Evolutionary conservation across 2,113 vertebrate genomes (phyloP).

Genomic region (Tachycineta bicolor): DNA sequence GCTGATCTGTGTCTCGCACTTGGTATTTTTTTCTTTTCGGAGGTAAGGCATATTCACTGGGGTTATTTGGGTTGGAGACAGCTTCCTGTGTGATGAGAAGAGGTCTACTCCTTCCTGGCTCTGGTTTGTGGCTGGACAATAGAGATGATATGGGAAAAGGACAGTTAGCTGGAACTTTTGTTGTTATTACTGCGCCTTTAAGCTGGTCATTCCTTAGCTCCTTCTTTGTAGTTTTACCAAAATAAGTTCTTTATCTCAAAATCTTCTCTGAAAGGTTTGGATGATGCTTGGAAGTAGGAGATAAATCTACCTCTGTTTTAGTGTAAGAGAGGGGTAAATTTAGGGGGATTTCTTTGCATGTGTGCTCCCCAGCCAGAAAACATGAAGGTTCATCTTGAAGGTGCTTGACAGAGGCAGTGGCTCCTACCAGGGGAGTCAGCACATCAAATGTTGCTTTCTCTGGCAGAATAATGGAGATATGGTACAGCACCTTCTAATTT

Average conservation of each 20-base stretch:
- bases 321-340: neutral
- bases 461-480: slow-evolving; percentile 41
- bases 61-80: neutral
- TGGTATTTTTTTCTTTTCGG: neutral
- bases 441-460: slow-evolving; percentile 32
- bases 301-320: neutral
- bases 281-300: neutral
- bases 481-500: slow-evolving; percentile 62
- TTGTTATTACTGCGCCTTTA: neutral
- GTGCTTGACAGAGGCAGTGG: neutral
- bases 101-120: neutral
- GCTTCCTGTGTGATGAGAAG: neutral
- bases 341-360: neutral
- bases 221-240: neutral
- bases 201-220: neutral
- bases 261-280: neutral
- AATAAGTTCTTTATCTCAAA: neutral
- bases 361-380: neutral
- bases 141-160: neutral
- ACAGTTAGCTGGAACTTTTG: neutral
- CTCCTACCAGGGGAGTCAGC: slow-evolving; percentile 19
- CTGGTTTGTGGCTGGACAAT: neutral
- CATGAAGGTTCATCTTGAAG: neutral
- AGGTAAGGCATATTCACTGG: neutral
- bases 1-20: neutral